Base-by-base conservation (phyloP, 53 echinoderm and acorn worm genomes). In the Echinarachnius parma region DNA sequence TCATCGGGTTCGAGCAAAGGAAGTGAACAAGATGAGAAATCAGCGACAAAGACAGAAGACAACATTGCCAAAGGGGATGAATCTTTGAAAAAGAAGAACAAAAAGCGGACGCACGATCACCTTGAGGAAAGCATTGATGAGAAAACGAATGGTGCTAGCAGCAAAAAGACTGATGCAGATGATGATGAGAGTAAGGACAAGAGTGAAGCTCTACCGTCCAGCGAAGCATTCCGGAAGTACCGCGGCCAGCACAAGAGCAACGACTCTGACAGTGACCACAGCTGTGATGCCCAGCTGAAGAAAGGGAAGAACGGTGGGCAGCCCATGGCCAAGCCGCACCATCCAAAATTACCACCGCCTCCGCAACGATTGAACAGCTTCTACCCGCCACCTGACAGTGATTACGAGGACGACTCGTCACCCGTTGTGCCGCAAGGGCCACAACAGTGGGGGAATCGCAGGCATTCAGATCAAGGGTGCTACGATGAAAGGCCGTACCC, bases 181-280 rank as follows among this genome's bases (percentile, higher is more conserved):
- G 22, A 7, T 11, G 56, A 63, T 28, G 27, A 18, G 0, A 22
- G 18, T 26, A 64, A 60, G 10, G 49, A 48, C 4, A 22, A 52
- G 39, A 53, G 46, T 0, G 55, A 67, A 28, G 81, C 82, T 20
- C 16, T 61, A 30, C 82, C 36, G 13, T 84, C 77, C 81, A 81
- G 54, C 77, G 78, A 87, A 21, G 76, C 27, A 26, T 62, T 48
- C 32, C 79, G 55, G 64, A 91, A 74, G 46, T 61, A 81, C 59
- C 86, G 44, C 52, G 62, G 75, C 42, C 54, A 52, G 11, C 61
- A 26, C 22, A 36, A 14, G 55, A 85, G 53, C 60, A 53, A 48
- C 26, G 71, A 49, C 5, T 79, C 84, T 2, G 84, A 79, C 37
- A 70, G 78, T 15, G 70, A 87, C 21, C 55, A 30, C 21, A 32